Base-by-base conservation (phyloP, 2,113 vertebrate species). In the human region DNA sequence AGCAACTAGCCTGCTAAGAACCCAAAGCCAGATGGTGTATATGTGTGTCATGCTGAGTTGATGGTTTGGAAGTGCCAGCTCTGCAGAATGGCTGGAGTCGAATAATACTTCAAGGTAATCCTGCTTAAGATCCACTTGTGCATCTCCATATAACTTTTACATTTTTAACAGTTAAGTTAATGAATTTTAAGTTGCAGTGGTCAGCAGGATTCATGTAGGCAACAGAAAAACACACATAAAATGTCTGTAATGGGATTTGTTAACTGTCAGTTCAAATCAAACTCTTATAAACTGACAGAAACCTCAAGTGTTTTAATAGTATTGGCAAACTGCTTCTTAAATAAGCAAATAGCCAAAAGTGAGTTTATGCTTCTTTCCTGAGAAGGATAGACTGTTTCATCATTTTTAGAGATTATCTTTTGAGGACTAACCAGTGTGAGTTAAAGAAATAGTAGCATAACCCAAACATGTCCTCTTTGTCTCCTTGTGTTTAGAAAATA, bases 21-120 rank as follows among this genome's bases (percentile, higher is more conserved):
- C 94, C 90, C 87, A 96, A 61, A 97, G 94, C 96, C 98, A 98
- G 98, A 98, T 98, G 98, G 98, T 93, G 61, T 89, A 57, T 84
- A 32, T 97, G 80, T 96, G 95, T 97, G 91, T 97, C 97, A 70
- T 93, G 97, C 98, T 98, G 98, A 98, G 98, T 92, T 97, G 95
- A 96, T 90, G 95, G 95, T 55, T 87, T 98, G 85, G 84, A 98
- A 98, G 98, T 98, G 96, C 97, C 95, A 98, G 96, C 97, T 97
- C 92, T 97, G 95, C 90, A 95, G 84, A 96, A 94, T 89, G 97
- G 48, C 89, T 96, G 68, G 97, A 94, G 68, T 78, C 23, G 0
- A 95, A 80, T 83, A 87, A 92, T 88, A 75, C 95, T 98, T 86
- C 95, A 97, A 97, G 96, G 92, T 0, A 96, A 96, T 96, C 40